Evolutionary conservation across 2,888 invertebrate species (phyloP).

Genomic region (Nephrotoma flavescens): DNA sequence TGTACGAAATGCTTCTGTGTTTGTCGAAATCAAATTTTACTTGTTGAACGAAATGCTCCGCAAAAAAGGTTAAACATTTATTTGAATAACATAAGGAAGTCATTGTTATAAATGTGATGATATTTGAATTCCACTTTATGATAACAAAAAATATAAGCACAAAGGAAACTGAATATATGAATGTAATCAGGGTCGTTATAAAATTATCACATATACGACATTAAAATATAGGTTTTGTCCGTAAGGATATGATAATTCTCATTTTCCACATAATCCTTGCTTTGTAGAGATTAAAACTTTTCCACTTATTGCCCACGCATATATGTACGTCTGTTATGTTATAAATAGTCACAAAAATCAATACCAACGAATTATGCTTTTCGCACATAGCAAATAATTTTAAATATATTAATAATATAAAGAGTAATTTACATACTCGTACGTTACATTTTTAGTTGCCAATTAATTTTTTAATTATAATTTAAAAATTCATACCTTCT

Average conservation of each 20-base stretch:
- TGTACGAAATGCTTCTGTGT: neutral
- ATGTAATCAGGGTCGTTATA: neutral
- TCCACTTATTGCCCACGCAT: neutral
- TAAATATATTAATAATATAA: neutral
- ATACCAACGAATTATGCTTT: neutral
- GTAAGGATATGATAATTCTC: neutral
- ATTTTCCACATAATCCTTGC: neutral
- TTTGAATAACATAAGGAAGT: neutral
- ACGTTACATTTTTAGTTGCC: neutral
- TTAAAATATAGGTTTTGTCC: neutral
- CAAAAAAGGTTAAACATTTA: neutral
- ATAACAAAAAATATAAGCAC: neutral
- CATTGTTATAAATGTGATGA: neutral
- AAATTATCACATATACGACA: neutral
- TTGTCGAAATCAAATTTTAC: neutral
- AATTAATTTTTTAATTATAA: neutral
- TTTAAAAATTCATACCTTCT: neutral
- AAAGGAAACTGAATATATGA: neutral
- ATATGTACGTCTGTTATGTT: neutral
- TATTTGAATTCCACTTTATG: neutral
- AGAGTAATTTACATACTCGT: neutral
- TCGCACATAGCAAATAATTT: neutral
- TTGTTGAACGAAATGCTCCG: neutral
- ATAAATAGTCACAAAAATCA: neutral
- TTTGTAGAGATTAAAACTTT: neutral